A percentile compares a stretch with the other conserved stretches of the same genome.
These are phyloP conservation scores for Nomada ruficornis DNA, from an alignment of 2,888 invertebrate species.

Conservation along the genomic window DNA sequence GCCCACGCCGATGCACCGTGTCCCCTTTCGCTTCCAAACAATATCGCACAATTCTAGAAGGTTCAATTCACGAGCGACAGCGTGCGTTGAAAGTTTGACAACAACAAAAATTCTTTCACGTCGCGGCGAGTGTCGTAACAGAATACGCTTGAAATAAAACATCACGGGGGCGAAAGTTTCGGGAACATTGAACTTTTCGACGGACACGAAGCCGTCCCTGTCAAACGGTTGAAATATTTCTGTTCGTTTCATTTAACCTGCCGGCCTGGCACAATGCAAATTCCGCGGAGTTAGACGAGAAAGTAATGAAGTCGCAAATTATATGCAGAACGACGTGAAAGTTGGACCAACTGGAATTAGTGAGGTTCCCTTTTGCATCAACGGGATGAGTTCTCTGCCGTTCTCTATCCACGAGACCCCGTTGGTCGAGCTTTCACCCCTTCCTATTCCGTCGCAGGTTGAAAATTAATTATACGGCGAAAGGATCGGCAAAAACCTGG, in stretches of 20 bases:
- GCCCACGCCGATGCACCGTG: conserved; percentile 7
- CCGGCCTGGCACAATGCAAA: conserved; percentile 39
- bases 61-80: conserved; percentile 2
- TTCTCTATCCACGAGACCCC: neutral
- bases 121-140: neutral
- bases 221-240: conserved; percentile 11
- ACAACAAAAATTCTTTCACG: neutral
- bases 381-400: neutral
- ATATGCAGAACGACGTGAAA: conserved; percentile 47
- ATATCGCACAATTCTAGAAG: conserved; percentile 7
- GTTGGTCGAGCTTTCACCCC: neutral
- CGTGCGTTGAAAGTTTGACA: too few species aligned
- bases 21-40: neutral
- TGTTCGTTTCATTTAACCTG: conserved; percentile 35
- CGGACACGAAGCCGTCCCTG: neutral
- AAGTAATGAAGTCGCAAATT: conserved; percentile 55
- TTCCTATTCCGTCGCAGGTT: neutral
- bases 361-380: conserved; percentile 26
- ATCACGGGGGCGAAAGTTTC: neutral
- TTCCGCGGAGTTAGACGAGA: conserved; percentile 43
- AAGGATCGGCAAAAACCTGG: conserved; percentile 36
- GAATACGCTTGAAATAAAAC: neutral
- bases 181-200: neutral
- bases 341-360: conserved; percentile 47
- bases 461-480: conserved; percentile 55